Evolutionary conservation across 2,888 invertebrate genomes (phyloP).

Genomic region (Cylloceria caligata): DNA sequence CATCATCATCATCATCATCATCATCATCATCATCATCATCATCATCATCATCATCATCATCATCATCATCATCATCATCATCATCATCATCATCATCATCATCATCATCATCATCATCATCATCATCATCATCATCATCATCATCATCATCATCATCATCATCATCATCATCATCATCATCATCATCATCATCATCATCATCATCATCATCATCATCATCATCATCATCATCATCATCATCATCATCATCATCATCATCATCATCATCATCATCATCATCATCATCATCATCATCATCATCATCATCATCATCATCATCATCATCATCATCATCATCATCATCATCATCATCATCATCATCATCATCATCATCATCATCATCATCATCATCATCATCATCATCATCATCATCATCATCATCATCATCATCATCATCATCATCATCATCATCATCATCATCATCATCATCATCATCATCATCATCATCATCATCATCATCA

Average conservation of each 20-base stretch:
- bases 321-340: conserved; percentile 6
- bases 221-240: conserved; percentile 4
- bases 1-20: conserved; percentile 14
- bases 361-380: conserved; percentile 8
- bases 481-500: no score
- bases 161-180: conserved; percentile 10
- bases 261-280: conserved; percentile 7
- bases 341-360: conserved; percentile 14
- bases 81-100: conserved; percentile 14
- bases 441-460: conserved; percentile 9
- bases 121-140: conserved; percentile 11
- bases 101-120: conserved; percentile 14
- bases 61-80: conserved; percentile 8
- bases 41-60: conserved; percentile 12
- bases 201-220: conserved; percentile 7
- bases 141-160: conserved; percentile 14
- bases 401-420: conserved; percentile 14
- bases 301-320: conserved; percentile 6
- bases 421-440: conserved; percentile 11
- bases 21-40: conserved; percentile 11
- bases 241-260: conserved; percentile 4
- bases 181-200: conserved; percentile 4
- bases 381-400: conserved; percentile 14
- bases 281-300: conserved; percentile 4
- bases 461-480: no score